Percentiles rank a stretch among this genome's conserved stretches.
phyloP scores from a whole-genome alignment of 2,888 invertebrate species.

The Ypsolopha sequella region DNA sequence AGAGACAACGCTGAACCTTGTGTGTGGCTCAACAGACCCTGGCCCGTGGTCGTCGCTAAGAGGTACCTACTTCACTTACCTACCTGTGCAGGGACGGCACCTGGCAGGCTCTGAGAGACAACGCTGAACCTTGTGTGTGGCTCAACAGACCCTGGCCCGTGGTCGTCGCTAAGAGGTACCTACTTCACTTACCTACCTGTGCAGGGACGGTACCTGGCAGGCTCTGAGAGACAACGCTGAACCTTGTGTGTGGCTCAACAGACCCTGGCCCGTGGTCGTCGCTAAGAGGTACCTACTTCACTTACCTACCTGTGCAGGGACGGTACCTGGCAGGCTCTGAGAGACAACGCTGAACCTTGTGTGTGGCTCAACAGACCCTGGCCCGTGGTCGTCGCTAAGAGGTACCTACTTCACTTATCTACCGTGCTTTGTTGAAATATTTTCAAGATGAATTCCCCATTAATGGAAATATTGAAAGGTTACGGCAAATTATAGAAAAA shows the following conservation, averaged over 20 bases:
- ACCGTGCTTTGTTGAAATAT: too few relatives aligned
- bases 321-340: slow-evolving; percentile 73
- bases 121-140: slow-evolving; percentile 80
- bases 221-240: slow-evolving; percentile 60
- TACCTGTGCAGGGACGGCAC: slow-evolving; percentile 52
- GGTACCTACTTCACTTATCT: slow-evolving; percentile 35
- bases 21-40: slow-evolving; percentile 83
- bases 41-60: slow-evolving; percentile 80
- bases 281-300: slow-evolving; percentile 65
- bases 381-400: slow-evolving; percentile 78
- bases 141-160: slow-evolving; percentile 84
- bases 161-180: slow-evolving; percentile 75
- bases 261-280: slow-evolving; percentile 83
- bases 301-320: too few relatives aligned
- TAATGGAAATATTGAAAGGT: too few relatives aligned
- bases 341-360: slow-evolving; percentile 72
- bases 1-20: slow-evolving; percentile 72
- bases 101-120: slow-evolving; percentile 65
- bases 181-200: too few relatives aligned
- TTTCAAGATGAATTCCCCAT: too few relatives aligned
- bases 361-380: slow-evolving; percentile 85
- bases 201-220: slow-evolving; percentile 67
- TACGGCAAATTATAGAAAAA: too few relatives aligned
- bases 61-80: slow-evolving; percentile 39
- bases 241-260: slow-evolving; percentile 83